Conservation (phyloP, 2,888 invertebrate species). For the Hydroisotoma schaefferi region DNA sequence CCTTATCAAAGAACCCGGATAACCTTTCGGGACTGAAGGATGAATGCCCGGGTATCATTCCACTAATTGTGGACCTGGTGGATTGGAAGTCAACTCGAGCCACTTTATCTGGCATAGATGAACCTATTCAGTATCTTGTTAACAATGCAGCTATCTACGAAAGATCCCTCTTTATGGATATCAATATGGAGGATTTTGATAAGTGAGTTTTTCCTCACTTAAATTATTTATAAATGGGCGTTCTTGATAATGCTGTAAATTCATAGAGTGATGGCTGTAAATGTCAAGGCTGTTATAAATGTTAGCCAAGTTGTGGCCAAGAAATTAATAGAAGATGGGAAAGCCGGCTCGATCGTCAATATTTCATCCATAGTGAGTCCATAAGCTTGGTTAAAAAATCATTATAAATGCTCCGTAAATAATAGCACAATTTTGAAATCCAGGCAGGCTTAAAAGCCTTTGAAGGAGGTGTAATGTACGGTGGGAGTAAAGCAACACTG, state of each 20-base stretch:
- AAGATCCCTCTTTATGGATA: neutral
- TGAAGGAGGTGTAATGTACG: conserved; percentile 53
- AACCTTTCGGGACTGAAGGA: neutral
- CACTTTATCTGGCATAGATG: neutral
- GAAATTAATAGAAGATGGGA: conserved; percentile 52
- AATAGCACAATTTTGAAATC: no score
- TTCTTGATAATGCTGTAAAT: no score
- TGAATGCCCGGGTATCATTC: neutral
- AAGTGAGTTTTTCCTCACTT: no score
- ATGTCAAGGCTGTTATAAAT: conserved; percentile 54
- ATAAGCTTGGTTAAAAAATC: neutral
- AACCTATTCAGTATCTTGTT: neutral
- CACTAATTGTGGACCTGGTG: neutral
- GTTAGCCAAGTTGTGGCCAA: conserved; percentile 55
- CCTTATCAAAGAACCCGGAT: neutral
- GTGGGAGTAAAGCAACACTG: conserved; percentile 56
- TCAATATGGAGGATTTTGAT: neutral
- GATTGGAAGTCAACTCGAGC: neutral
- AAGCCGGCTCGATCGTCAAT: conserved; percentile 56
- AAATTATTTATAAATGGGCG: no score
- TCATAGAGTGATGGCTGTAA: conserved; percentile 52
- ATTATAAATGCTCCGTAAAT: no score
- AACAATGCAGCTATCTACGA: neutral
- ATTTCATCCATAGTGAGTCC: conserved; percentile 53
- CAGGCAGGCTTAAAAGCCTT: conserved; percentile 50